A percentile compares a stretch with the other conserved stretches of the same genome.
Evolutionary conservation across 2,888 invertebrate genomes (phyloP).

Genomic region (Trypoxylon attenuatum): DNA sequence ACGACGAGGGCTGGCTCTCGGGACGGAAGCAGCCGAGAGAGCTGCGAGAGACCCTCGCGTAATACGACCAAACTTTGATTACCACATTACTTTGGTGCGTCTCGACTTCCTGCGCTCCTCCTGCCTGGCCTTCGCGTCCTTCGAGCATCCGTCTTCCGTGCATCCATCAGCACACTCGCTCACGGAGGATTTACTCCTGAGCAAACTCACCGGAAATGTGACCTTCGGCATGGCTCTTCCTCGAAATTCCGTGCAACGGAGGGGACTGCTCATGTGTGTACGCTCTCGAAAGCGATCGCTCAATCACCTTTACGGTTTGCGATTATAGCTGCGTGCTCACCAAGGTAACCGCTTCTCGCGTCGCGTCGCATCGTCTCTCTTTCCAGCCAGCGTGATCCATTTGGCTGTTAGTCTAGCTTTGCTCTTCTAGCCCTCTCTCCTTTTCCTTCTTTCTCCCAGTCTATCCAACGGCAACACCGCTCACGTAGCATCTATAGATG

Average conservation of each 20-base stretch:
- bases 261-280: not conserved
- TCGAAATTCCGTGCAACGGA: not conserved
- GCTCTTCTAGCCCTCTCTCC: not conserved
- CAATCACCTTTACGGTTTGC: not conserved
- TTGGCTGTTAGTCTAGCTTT: too few species aligned
- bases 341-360: constrained; percentile 29
- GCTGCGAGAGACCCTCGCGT: constrained; percentile 55
- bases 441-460: constrained; percentile 20
- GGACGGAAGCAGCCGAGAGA: constrained; percentile 26
- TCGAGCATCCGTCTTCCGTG: constrained; percentile 39
- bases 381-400: too few species aligned
- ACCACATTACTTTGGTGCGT: constrained; percentile 67
- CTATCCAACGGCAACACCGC: constrained; percentile 42
- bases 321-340: constrained; percentile 23
- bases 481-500: constrained; percentile 46
- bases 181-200: not conserved
- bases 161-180: constrained; percentile 64
- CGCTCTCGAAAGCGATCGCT: not conserved
- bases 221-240: not conserved
- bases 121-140: constrained; percentile 24
- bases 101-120: constrained; percentile 45
- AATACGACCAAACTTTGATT: constrained; percentile 73
- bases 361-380: not conserved
- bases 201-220: not conserved
- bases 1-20: too few species aligned